phyloP scores from a whole-genome alignment of 2,888 invertebrate species.

The Gastrophysa polygoni region DNA sequence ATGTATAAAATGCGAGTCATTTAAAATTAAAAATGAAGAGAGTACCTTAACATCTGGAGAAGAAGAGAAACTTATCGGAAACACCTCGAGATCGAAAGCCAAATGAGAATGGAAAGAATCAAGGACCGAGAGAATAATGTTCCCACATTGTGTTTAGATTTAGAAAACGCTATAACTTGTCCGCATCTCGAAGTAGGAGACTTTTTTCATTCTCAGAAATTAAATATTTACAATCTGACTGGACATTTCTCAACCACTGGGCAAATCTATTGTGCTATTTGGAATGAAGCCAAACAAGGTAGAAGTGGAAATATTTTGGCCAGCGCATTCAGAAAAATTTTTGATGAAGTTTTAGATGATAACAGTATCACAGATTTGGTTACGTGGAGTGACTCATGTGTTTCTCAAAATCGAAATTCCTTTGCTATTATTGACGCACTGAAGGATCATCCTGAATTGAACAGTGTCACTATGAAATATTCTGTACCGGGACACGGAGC shows the following conservation, averaged over 20 bases:
- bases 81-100: constrained; percentile 20
- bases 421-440: constrained; percentile 33
- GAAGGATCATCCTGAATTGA: constrained; percentile 28
- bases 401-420: constrained; percentile 29
- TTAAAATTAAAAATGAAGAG: constrained; percentile 20
- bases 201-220: constrained; percentile 28
- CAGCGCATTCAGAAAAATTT: too few species aligned
- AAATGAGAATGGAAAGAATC: constrained; percentile 17
- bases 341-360: constrained; percentile 25
- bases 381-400: constrained; percentile 39
- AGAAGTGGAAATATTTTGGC: constrained; percentile 31
- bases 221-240: constrained; percentile 33
- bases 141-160: constrained; percentile 24
- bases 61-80: constrained; percentile 15
- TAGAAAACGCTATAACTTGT: constrained; percentile 36
- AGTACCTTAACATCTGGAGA: constrained; percentile 16
- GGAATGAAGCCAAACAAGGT: constrained; percentile 29
- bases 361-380: constrained; percentile 32
- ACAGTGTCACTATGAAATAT: constrained; percentile 25
- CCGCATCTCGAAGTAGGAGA: constrained; percentile 25
- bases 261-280: constrained; percentile 32
- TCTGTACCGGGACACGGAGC: constrained; percentile 40
- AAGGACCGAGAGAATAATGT: constrained; percentile 20
- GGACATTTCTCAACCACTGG: constrained; percentile 30
- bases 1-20: constrained; percentile 21